phyloP scores from a whole-genome alignment of 1,140 invertebrate genomes.

The Polypedilum vanderplanki region DNA sequence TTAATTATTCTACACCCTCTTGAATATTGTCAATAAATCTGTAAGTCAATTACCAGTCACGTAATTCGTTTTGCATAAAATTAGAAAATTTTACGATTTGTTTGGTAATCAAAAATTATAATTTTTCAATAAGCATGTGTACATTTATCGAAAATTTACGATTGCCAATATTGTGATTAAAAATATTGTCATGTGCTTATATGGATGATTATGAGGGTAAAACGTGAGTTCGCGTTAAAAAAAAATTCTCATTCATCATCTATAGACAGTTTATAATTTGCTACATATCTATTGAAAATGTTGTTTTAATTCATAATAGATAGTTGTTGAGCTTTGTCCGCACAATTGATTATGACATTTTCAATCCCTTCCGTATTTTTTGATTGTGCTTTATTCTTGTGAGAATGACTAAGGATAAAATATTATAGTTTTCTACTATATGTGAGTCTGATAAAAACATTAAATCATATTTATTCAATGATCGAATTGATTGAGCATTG shows the following conservation, averaged over 20 bases:
- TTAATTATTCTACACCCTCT: neutral
- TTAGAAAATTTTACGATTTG: slow-evolving; percentile 23
- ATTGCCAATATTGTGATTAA: slow-evolving; percentile 25
- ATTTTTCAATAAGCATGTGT: neutral
- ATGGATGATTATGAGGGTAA: neutral
- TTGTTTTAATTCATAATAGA: too few relatives aligned
- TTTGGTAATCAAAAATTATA: slow-evolving; percentile 11
- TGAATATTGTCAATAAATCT: neutral
- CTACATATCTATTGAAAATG: too few relatives aligned
- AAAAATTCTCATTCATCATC: neutral
- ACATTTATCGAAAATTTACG: slow-evolving; percentile 5
- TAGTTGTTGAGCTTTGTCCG: too few relatives aligned
- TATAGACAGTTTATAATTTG: neutral
- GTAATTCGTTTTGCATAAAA: neutral
- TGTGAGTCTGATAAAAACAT: too few relatives aligned
- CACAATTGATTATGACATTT: too few relatives aligned
- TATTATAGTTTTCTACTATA: too few relatives aligned
- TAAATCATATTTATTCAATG: too few relatives aligned
- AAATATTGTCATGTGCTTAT: neutral
- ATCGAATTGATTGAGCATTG: too few relatives aligned
- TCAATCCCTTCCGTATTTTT: too few relatives aligned
- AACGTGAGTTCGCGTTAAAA: neutral
- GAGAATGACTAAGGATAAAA: too few relatives aligned
- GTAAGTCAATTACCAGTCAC: neutral
- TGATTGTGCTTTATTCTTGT: too few relatives aligned